phyloP scores from a whole-genome alignment of 1,140 invertebrate species.

The Epicauta chinensis region DNA sequence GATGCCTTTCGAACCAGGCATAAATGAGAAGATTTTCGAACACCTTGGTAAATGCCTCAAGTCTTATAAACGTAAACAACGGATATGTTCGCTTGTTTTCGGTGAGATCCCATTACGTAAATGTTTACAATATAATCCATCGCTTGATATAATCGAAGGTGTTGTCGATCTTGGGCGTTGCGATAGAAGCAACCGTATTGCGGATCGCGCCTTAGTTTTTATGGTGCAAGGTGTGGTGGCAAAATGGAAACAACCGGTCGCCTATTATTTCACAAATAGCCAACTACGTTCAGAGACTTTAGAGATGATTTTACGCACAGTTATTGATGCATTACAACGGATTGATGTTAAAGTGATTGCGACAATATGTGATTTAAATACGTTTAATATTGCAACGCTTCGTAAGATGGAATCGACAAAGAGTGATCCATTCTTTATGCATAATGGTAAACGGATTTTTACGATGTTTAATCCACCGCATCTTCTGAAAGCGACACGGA shows the following conservation, averaged over 20 bases:
- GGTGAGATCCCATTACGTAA: constrained; percentile 12
- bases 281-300: not conserved
- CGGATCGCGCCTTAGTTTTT: constrained; percentile 8
- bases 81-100: constrained; percentile 7
- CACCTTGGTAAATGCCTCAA: constrained; percentile 4
- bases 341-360: constrained; percentile 1
- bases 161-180: not conserved
- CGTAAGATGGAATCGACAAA: not conserved
- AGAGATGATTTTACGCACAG: not conserved
- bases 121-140: constrained; percentile 10
- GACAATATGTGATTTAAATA: constrained; percentile 11
- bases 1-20: constrained; percentile 14
- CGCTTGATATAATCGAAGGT: not conserved
- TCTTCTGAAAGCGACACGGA: not conserved
- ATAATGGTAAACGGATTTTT: not conserved
- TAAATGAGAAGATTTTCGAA: constrained; percentile 11
- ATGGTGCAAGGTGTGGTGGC: constrained; percentile 1
- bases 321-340: not conserved
- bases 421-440: not conserved
- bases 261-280: constrained; percentile 1
- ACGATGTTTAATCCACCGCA: not conserved
- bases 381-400: constrained; percentile 5
- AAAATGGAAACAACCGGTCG: constrained; percentile 7
- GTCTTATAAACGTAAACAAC: constrained; percentile 10
- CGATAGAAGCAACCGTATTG: not conserved